Base-by-base conservation (phyloP, 2,888 invertebrate species). In the Macrosoma leucophasiata region DNA sequence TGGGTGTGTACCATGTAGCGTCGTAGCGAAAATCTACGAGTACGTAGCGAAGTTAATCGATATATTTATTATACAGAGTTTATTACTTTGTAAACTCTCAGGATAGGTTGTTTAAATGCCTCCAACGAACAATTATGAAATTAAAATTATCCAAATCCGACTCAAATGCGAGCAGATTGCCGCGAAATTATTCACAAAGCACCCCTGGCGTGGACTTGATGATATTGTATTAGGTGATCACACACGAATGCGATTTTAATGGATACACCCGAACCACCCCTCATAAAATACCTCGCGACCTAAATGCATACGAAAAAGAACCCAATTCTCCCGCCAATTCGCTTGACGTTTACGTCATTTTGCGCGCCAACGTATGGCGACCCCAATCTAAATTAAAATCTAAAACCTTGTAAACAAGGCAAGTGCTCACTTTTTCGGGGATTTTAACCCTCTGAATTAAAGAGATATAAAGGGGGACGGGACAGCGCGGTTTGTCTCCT, bases 361-460 rank as follows among this genome's bases (percentile, higher is more conserved):
- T 46, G 55, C 39, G 46, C 36, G 45, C 48, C 31, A 43, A 49
- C 31, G 32, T 27, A 35, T 40, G 42, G 33, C 72, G 54, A 78
- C 84, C 84, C 85, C 84, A 84, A 85, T 85, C 85, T 85, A 85
- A 85, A 85, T 85, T 85, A 85, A 85, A 85, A 85, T 85, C 85
- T 85, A 84, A 85, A 85, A 82, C 85, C 84, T 84, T 85, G 85
- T 85, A 85, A 85, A 85, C 85, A 85, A 85, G 84, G 75, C 84
- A 84, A 85, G 85, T 84, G 85, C 84, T 85, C 85, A 84, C 84
- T 85, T 85, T 85, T 85, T 84, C 82, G 82, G 84, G 78, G 84
- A 84, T 82, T 82, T 81, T 73, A 79, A 79, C 84, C 84, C 84
- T 77, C 78, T 58, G 81, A 71, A 82, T 84, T 82, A 84, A 78